Conservation (phyloP, 2,113 vertebrate species). For the Stigmatopora nigra region DNA sequence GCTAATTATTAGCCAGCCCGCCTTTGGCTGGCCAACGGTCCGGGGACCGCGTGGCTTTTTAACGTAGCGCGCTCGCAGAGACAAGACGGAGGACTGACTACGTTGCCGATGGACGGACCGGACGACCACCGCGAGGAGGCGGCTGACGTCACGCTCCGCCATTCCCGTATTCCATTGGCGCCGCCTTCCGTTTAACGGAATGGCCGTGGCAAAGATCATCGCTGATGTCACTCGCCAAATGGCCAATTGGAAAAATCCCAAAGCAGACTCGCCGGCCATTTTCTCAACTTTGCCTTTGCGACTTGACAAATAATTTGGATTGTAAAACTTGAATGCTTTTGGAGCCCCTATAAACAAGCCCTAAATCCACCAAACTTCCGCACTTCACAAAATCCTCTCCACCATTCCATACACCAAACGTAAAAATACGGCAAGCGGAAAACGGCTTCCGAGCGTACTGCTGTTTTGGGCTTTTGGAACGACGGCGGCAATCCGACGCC, state of each 20-base stretch:
- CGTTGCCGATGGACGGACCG: background rate
- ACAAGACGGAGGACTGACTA: background rate
- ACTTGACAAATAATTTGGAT: background rate
- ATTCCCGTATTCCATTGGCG: background rate
- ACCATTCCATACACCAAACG: no score
- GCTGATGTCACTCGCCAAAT: slow-evolving; percentile 5
- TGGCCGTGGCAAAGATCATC: background rate
- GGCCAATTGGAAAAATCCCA: background rate
- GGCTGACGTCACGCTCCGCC: background rate
- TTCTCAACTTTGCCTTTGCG: background rate
- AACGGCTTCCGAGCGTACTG: no score
- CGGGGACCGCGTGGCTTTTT: background rate
- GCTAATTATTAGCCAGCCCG: background rate
- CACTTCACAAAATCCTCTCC: slow-evolving; percentile 1
- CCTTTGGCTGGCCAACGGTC: background rate
- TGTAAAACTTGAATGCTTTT: background rate
- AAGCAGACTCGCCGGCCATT: background rate
- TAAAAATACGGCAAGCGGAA: no score
- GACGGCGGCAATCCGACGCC: no score
- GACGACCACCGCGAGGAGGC: background rate
- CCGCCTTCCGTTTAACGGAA: background rate
- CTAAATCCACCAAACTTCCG: background rate
- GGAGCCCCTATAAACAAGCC: background rate
- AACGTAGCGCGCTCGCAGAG: background rate
- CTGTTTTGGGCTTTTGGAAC: background rate